Evolutionary conservation across 2,888 invertebrate genomes (phyloP).

Genomic region (Tenodera sinensis): DNA sequence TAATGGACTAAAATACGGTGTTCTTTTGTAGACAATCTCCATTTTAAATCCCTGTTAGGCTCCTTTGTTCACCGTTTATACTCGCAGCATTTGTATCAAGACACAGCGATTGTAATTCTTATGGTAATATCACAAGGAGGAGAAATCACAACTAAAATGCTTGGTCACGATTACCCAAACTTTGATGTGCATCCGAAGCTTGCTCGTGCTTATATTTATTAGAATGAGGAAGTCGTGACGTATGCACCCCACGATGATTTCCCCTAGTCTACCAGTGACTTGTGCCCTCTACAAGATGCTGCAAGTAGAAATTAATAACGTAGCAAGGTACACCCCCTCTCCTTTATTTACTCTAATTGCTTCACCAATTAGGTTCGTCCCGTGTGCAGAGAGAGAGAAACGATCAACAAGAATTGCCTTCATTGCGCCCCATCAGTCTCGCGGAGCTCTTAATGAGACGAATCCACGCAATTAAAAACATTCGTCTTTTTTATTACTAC

Average conservation of each 20-base stretch:
- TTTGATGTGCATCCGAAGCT: not conserved
- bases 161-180: not conserved
- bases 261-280: not conserved
- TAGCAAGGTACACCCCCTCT: not conserved
- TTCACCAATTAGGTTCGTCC: slow-evolving; percentile 15
- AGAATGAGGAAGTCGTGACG: not conserved
- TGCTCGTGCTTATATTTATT: not conserved
- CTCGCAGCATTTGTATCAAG: not conserved
- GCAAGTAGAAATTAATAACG: slow-evolving; percentile 11
- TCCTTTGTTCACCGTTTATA: not conserved
- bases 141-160: not conserved
- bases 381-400: slow-evolving; percentile 7
- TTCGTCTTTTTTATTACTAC: not conserved
- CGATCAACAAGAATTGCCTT: not conserved
- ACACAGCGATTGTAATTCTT: not conserved
- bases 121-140: not conserved
- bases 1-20: too few species aligned
- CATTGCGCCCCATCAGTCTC: not conserved
- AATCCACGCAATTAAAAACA: not conserved
- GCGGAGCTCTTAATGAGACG: not conserved
- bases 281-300: not conserved
- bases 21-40: too few species aligned
- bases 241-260: not conserved
- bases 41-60: too few species aligned
- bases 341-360: slow-evolving; percentile 16